These are phyloP conservation scores for Spinibarbus caldwelli DNA, from an alignment of 2,797 vertebrate genomes.

Conservation along the genomic window DNA sequence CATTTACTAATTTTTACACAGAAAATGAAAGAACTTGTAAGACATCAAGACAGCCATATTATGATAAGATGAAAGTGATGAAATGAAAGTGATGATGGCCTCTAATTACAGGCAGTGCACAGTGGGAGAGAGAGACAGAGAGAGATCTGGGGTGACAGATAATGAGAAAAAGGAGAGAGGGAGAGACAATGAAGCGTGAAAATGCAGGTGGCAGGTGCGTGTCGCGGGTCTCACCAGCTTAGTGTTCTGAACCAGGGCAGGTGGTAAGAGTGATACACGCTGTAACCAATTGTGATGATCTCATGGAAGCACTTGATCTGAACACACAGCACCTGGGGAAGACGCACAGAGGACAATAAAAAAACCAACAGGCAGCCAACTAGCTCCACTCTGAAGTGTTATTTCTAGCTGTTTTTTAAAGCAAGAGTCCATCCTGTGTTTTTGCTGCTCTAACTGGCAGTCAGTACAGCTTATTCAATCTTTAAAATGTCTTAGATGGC, in stretches of 20 bases:
- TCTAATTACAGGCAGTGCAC: slow-evolving; percentile 18
- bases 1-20: not conserved
- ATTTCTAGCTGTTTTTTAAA: not conserved
- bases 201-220: slow-evolving; percentile 19
- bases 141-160: slow-evolving; percentile 28
- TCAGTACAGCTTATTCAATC: not conserved
- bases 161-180: slow-evolving; percentile 18
- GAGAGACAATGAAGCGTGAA: slow-evolving; percentile 23
- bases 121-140: slow-evolving; percentile 1
- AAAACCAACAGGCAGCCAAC: not conserved
- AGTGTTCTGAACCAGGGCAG: slow-evolving; percentile 97
- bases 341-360: not conserved
- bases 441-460: not conserved
- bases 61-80: slow-evolving; percentile 3
- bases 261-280: slow-evolving; percentile 93
- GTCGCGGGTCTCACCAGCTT: slow-evolving; percentile 86
- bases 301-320: slow-evolving; percentile 99
- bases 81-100: not conserved
- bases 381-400: not conserved
- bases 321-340: slow-evolving; percentile 92
- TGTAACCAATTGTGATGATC: slow-evolving; percentile 98
- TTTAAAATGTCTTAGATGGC: not conserved
- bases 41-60: slow-evolving; percentile 1
- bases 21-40: slow-evolving; percentile 5
- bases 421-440: not conserved